phyloP scores from a whole-genome alignment of 2,888 invertebrate species.

The Euzophera pinguis region DNA sequence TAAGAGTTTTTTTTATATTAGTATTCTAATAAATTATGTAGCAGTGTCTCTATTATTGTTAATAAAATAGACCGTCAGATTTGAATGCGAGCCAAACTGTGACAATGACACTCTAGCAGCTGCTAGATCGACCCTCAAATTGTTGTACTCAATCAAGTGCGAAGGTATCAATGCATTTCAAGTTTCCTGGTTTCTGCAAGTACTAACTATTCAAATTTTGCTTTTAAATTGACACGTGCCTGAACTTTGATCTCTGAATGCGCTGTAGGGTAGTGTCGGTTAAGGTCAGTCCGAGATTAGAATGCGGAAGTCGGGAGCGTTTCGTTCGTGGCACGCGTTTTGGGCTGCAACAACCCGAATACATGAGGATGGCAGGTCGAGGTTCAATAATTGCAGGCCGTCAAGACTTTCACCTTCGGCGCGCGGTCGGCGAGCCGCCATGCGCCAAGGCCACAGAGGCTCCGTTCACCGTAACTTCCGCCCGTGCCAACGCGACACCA shows the following conservation, averaged over 20 bases:
- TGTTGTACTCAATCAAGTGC: conserved; percentile 61
- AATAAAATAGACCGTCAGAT: conserved; percentile 48
- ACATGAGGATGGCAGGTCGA: conserved; percentile 66
- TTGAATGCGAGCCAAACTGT: conserved; percentile 61
- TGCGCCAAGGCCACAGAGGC: conserved; percentile 67
- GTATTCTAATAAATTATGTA: no score
- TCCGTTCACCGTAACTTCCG: conserved; percentile 67
- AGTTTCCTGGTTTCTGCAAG: conserved; percentile 20
- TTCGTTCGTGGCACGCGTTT: conserved; percentile 8
- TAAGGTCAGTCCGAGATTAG: conserved; percentile 21
- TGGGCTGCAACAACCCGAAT: conserved; percentile 49
- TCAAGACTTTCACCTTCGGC: conserved; percentile 77
- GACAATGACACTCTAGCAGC: conserved; percentile 42
- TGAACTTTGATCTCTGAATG: conserved; percentile 9
- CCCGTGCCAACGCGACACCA: conserved; percentile 26
- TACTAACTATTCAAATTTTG: conserved; percentile 2
- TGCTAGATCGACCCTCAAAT: conserved; percentile 60
- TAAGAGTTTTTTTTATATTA: no score
- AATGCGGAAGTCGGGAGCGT: conserved; percentile 50
- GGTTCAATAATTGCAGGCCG: conserved; percentile 70
- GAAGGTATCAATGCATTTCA: conserved; percentile 52
- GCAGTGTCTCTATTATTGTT: conserved; percentile 2
- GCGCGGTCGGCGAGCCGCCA: conserved; percentile 58
- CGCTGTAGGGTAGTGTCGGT: neutral
- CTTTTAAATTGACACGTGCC: conserved; percentile 7